Conservation (phyloP, 2,888 invertebrate species). For the Conistra vaccinii region DNA sequence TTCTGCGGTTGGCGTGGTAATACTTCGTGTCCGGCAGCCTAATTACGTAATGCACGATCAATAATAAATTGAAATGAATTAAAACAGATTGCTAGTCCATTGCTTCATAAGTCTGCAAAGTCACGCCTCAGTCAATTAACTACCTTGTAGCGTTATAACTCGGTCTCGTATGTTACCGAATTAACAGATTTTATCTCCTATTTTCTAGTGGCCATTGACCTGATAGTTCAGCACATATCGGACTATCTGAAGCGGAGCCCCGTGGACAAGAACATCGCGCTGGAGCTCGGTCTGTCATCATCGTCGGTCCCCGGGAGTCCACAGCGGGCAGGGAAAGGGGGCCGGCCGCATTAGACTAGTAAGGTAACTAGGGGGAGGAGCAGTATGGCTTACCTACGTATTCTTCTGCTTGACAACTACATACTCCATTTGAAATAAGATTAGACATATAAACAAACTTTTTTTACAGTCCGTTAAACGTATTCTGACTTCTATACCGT, state of each 20-base stretch:
- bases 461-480: too few species aligned
- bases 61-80: too few species aligned
- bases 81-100: too few species aligned
- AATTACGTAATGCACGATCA: too few species aligned
- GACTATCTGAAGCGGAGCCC: constrained; percentile 93
- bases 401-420: too few species aligned
- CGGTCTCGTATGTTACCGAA: neutral
- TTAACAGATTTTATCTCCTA: neutral
- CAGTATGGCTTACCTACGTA: neutral
- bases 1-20: too few species aligned
- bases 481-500: too few species aligned
- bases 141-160: neutral
- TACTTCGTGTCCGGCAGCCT: too few species aligned
- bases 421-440: too few species aligned
- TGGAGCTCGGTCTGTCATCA: constrained; percentile 75
- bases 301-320: constrained; percentile 84
- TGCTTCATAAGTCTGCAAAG: too few species aligned
- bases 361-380: constrained; percentile 29
- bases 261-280: constrained; percentile 69
- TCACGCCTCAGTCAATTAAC: too few species aligned
- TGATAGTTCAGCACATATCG: constrained; percentile 99
- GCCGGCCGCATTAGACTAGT: constrained; percentile 82
- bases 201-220: constrained; percentile 98
- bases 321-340: constrained; percentile 82
- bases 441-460: too few species aligned